phyloP scores from a whole-genome alignment of 2,113 vertebrate genomes.

The Pygoscelis antarcticus region DNA sequence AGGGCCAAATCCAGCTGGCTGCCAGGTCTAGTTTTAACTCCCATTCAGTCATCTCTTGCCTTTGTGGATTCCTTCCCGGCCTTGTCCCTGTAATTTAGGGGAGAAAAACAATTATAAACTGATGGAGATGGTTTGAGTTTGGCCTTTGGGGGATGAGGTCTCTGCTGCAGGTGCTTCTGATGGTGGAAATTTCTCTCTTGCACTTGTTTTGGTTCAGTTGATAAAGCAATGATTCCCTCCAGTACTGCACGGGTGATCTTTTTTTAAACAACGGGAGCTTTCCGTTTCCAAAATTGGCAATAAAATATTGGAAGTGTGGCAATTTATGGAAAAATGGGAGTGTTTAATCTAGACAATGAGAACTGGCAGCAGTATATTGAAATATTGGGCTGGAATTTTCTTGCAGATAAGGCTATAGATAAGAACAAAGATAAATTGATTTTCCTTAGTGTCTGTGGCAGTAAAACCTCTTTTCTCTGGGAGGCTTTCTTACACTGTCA shows the following conservation, averaged over 20 bases:
- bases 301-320: not conserved
- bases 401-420: not conserved
- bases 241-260: not conserved
- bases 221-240: not conserved
- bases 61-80: not conserved
- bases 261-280: not conserved
- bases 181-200: rapidly evolving
- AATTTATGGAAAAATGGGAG: not conserved
- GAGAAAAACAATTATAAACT: not conserved
- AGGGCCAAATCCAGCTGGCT: not conserved
- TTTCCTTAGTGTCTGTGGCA: not conserved
- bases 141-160: not conserved
- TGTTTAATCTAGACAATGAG: not conserved
- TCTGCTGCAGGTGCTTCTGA: not conserved
- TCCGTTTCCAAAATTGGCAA: not conserved
- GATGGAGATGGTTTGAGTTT: not conserved
- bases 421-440: not conserved
- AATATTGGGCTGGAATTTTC: not conserved
- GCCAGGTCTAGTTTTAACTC: not conserved
- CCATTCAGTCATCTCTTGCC: not conserved
- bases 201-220: not conserved
- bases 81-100: not conserved
- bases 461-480: not conserved
- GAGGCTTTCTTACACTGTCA: not conserved
- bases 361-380: not conserved